Base-by-base conservation (phyloP, 2,888 invertebrate species). In the Eupithecia inturbata region DNA sequence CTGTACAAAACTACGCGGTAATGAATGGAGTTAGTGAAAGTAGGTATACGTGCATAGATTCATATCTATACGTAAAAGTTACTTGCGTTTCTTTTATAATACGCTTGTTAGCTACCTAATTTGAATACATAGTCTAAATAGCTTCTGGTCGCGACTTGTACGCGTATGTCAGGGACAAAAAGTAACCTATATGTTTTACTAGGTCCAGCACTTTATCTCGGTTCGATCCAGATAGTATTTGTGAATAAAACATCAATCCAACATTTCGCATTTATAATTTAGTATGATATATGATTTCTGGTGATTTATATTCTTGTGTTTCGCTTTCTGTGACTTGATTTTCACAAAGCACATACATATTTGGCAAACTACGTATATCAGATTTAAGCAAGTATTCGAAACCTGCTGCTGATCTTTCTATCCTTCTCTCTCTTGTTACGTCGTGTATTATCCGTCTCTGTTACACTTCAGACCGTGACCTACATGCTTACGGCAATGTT, bases 401-500 rank as follows among this genome's bases (percentile, higher is more conserved):
- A 69, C 71, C 60, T 33, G 26, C 62, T 63, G 63, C 31, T 62
- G 69, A 69, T 68, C n/a, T 68, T 31, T n/a, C 73, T 70, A 57
- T 71, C 73, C 66, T 82, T 80, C 70, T 89, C 84, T 76, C 28
- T 39, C 83, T 49, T 45, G 28, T 1, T 63, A 53, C 41, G 57
- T 31, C 73, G 75, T 60, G 71, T 68, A 78, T 83, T 67, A 71
- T 74, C 45, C 74, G 71, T 88, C 88, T 82, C 81, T 49, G 70
- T 84, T 84, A 62, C 79, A 79, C 85, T 22, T 74, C 68, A 79
- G 84, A 88, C 91, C 92, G 86, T 92, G 92, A 92, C 92, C 92
- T 87, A 92, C 88, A 91, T 92, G 86, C 72, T 77, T 73, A 83
- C 79, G 80, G 81, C 84, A 81, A 79, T 81, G 85, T 86, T 87